phyloP scores from a whole-genome alignment of 2,888 invertebrate species.

The Branchellion lobata region DNA sequence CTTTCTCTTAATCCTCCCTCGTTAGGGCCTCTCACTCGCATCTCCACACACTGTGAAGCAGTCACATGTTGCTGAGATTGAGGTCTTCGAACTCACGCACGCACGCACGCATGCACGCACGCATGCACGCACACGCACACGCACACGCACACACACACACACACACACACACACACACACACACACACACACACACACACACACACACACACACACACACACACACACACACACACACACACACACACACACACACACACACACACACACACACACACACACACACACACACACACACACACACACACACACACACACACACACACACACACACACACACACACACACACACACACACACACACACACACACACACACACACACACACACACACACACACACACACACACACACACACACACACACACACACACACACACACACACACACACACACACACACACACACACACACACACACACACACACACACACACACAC shows the following conservation, averaged over 20 bases:
- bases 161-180: neutral
- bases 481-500: neutral
- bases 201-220: neutral
- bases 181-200: neutral
- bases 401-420: neutral
- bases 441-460: neutral
- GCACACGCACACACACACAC: neutral
- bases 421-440: neutral
- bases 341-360: neutral
- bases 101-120: neutral
- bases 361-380: neutral
- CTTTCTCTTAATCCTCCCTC: no score
- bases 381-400: neutral
- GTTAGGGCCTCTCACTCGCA: no score
- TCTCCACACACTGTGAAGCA: no score
- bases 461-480: neutral
- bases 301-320: slow-evolving; percentile 7
- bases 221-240: neutral
- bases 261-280: neutral
- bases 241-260: neutral
- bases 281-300: neutral
- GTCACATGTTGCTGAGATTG: no score
- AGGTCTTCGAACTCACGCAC: neutral
- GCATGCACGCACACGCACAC: neutral
- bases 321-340: slow-evolving; percentile 13